phyloP scores from a whole-genome alignment of 2,797 vertebrate species.

The Hafferia zeledoni region DNA sequence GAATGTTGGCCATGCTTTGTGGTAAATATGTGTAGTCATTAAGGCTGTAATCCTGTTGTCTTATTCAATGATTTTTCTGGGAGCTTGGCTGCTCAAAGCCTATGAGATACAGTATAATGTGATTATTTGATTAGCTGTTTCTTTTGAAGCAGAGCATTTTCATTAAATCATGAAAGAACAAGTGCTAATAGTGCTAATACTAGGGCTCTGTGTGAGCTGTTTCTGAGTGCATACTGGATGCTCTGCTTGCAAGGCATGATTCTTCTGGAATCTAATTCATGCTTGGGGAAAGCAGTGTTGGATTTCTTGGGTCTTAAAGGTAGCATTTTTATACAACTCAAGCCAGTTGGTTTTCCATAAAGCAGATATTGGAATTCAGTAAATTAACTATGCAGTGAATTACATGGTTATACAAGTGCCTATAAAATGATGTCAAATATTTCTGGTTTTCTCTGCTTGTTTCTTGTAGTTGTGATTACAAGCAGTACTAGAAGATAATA shows the following conservation, averaged over 20 bases:
- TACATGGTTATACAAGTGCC: slow-evolving; percentile 24
- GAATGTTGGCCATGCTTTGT: background rate
- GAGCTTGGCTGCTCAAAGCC: background rate
- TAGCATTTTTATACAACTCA: background rate
- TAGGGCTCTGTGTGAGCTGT: background rate
- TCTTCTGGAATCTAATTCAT: background rate
- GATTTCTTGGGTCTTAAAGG: background rate
- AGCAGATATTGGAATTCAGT: background rate
- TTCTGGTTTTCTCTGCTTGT: background rate
- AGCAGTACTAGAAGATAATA: background rate
- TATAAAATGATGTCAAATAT: background rate
- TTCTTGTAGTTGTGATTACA: background rate
- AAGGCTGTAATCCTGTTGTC: background rate
- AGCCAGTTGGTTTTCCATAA: background rate
- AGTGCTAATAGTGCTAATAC: background rate
- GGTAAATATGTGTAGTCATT: background rate
- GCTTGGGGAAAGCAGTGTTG: background rate
- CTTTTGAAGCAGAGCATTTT: slow-evolving; percentile 11
- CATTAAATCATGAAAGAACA: background rate
- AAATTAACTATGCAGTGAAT: background rate
- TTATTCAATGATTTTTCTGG: slow-evolving; percentile 4
- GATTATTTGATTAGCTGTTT: slow-evolving; percentile 33
- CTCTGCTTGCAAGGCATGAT: background rate
- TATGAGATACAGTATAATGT: background rate
- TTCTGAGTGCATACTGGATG: background rate